These are phyloP conservation scores for Typhlichthys eigenmanni DNA, from an alignment of 2,797 vertebrate genomes.

Conservation along the genomic window DNA sequence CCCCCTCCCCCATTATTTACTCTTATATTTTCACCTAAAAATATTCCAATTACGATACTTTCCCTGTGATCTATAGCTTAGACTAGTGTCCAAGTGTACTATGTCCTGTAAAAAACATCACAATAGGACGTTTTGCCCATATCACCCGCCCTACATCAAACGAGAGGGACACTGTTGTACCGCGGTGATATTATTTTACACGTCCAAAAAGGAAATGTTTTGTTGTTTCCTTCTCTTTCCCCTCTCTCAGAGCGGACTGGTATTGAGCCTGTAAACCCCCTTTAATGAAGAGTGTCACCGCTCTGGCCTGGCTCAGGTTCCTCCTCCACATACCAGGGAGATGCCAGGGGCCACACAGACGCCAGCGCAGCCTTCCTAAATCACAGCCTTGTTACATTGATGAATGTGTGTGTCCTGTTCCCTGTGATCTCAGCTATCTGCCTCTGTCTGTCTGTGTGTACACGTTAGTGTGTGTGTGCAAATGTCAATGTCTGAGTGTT, in stretches of 20 bases:
- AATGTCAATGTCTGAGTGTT: slow-evolving; percentile 11
- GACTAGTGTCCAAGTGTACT: too few relatives aligned
- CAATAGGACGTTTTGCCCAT: too few relatives aligned
- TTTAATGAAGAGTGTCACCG: slow-evolving; percentile 77
- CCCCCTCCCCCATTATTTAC: too few relatives aligned
- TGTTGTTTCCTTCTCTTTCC: too few relatives aligned
- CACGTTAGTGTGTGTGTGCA: slow-evolving; percentile 16
- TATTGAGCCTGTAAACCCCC: slow-evolving; percentile 66
- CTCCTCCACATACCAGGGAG: slow-evolving; percentile 78
- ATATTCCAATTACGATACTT: too few relatives aligned
- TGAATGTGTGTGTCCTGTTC: slow-evolving; percentile 75
- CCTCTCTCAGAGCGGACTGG: slow-evolving; percentile 56
- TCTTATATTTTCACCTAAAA: too few relatives aligned
- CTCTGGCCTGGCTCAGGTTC: slow-evolving; percentile 74
- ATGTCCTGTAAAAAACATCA: too few relatives aligned
- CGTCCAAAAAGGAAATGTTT: slow-evolving; percentile 46
- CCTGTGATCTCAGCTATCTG: slow-evolving; percentile 70
- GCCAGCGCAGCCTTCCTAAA: slow-evolving; percentile 80
- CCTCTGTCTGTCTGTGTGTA: slow-evolving; percentile 26
- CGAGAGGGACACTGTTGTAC: slow-evolving; percentile 34
- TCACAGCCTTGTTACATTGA: slow-evolving; percentile 80
- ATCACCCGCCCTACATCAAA: slow-evolving; percentile 15
- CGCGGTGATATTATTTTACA: slow-evolving; percentile 38
- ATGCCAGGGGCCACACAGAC: slow-evolving; percentile 78
- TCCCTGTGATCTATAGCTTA: too few relatives aligned